Conservation (phyloP, 35 echinoderm and acorn worm species). For the Acanthaster planci region DNA sequence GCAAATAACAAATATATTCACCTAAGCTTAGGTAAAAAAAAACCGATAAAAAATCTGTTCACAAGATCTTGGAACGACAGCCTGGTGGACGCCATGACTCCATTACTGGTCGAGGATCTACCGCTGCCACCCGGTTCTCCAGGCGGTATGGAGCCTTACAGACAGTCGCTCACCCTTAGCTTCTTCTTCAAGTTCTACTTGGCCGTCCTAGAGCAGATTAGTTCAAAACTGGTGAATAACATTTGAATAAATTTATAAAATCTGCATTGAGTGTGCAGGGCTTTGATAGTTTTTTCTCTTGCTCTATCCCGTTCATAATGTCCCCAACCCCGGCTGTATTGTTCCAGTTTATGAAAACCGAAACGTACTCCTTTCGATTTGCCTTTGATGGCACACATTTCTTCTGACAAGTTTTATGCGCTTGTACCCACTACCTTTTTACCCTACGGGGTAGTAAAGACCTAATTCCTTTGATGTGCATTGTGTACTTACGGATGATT, state of each 20-base stretch:
- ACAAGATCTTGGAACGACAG: constrained; percentile 66
- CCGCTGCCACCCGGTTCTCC: constrained; percentile 63
- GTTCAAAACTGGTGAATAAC: not conserved
- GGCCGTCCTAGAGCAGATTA: constrained; percentile 45
- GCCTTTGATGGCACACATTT: no score
- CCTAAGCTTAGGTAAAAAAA: no score
- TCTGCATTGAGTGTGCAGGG: not conserved
- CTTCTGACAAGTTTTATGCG: no score
- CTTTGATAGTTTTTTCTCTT: not conserved
- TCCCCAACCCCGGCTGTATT: not conserved
- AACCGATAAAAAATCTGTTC: no score
- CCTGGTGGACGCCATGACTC: constrained; percentile 48
- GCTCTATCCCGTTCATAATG: not conserved
- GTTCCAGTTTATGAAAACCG: not conserved
- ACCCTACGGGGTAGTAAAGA: no score
- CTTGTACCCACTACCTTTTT: no score
- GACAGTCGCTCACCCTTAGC: constrained; percentile 67
- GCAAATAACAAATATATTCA: no score
- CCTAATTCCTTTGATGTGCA: no score
- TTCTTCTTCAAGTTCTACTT: constrained; percentile 97
- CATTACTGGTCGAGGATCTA: constrained; percentile 60
- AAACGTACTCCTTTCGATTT: no score
- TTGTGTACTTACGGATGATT: no score
- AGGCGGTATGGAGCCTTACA: constrained; percentile 80
- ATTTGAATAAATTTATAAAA: no score